Evolutionary conservation across 1,140 invertebrate species (phyloP).

Genomic region (Lordiphosa clarofinis): DNA sequence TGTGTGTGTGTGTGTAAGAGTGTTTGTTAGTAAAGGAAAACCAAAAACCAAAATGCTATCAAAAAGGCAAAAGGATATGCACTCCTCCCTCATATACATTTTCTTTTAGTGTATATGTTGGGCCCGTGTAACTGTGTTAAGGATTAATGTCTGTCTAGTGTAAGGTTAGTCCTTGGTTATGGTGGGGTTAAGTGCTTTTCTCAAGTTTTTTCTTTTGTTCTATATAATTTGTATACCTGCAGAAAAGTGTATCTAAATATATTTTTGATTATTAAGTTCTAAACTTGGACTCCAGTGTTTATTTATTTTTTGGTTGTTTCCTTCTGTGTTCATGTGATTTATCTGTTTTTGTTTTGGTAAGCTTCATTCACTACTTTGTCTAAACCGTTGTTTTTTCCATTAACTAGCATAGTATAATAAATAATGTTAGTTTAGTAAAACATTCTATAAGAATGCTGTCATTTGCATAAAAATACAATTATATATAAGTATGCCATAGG

Average conservation of each 20-base stretch:
- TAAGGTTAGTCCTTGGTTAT: slow-evolving; percentile 73
- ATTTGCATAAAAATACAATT: slow-evolving; percentile 59
- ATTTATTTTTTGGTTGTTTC: slow-evolving; percentile 44
- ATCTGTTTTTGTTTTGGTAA: slow-evolving; percentile 52
- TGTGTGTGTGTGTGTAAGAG: slow-evolving; percentile 27
- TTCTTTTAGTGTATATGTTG: slow-evolving; percentile 26
- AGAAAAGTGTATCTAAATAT: slow-evolving; percentile 78
- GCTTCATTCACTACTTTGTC: slow-evolving; percentile 71
- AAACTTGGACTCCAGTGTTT: slow-evolving; percentile 77
- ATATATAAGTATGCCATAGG: slow-evolving; percentile 12
- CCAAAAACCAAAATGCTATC: slow-evolving; percentile 51
- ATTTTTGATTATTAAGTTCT: slow-evolving; percentile 78
- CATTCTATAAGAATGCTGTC: slow-evolving; percentile 69
- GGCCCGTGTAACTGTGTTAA: slow-evolving; percentile 60
- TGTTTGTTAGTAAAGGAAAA: background rate
- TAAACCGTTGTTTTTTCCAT: slow-evolving; percentile 41
- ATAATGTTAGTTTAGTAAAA: slow-evolving; percentile 58
- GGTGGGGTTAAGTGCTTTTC: slow-evolving; percentile 70
- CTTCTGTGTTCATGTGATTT: slow-evolving; percentile 42
- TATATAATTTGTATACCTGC: slow-evolving; percentile 63
- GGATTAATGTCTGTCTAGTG: slow-evolving; percentile 45
- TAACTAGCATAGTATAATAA: slow-evolving; percentile 66
- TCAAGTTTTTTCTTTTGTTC: slow-evolving; percentile 14
- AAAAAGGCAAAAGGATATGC: slow-evolving; percentile 66
- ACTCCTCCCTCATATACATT: slow-evolving; percentile 33